These are phyloP conservation scores for Cephus spinipes DNA, from an alignment of 2,888 invertebrate species.

Conservation along the genomic window DNA sequence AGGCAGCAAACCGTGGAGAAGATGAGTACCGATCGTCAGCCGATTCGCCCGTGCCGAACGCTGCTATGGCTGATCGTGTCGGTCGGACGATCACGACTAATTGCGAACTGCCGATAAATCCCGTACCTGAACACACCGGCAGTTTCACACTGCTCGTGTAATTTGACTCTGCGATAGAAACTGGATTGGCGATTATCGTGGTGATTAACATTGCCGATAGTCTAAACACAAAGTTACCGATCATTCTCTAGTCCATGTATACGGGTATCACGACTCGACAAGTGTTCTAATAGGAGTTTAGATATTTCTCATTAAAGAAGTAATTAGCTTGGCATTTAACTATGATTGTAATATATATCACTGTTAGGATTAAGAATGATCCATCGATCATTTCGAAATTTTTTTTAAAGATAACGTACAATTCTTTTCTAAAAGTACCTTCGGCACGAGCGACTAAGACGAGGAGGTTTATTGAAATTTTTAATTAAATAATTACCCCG, in stretches of 20 bases:
- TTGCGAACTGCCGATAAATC: background rate
- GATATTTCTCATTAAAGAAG: background rate
- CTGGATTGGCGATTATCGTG: slow-evolving; percentile 1
- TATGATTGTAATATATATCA: background rate
- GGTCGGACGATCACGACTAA: background rate
- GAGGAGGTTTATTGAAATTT: background rate
- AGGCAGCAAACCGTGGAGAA: background rate
- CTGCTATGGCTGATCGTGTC: background rate
- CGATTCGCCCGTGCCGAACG: background rate
- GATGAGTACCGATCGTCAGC: background rate
- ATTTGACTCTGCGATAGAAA: slow-evolving; percentile 6
- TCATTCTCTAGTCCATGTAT: background rate
- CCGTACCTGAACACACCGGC: background rate
- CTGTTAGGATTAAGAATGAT: background rate
- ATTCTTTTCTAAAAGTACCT: background rate
- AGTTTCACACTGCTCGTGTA: background rate
- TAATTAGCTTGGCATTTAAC: background rate
- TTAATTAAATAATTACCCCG: background rate
- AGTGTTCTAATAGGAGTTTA: background rate
- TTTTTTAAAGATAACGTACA: too few species aligned
- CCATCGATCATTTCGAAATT: background rate
- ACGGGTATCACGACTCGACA: background rate
- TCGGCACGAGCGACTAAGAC: background rate
- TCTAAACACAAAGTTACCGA: background rate
- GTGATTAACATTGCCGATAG: background rate